These are phyloP conservation scores for Leucophora obtusa DNA, from an alignment of 2,888 invertebrate species.

Conservation along the genomic window DNA sequence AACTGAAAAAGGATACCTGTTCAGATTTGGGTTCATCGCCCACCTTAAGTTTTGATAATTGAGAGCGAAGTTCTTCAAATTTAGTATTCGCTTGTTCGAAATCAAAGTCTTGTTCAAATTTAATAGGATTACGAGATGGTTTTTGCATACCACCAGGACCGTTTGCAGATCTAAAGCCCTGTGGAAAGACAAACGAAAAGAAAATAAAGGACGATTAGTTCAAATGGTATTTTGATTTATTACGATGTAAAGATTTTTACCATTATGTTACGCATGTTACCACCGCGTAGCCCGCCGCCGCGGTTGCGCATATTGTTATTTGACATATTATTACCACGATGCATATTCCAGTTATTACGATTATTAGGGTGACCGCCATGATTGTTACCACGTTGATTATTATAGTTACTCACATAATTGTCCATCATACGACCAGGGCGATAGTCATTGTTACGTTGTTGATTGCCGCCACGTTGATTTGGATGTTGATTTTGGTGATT, in stretches of 20 bases:
- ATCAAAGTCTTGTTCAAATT: constrained; percentile 98
- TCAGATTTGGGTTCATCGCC: constrained; percentile 80
- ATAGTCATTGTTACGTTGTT: constrained; percentile 72
- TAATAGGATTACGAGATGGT: constrained; percentile 82
- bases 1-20: constrained; percentile 76
- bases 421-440: constrained; percentile 75
- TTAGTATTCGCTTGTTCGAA: constrained; percentile 99
- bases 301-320: constrained; percentile 76
- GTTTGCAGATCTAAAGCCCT: constrained; percentile 79
- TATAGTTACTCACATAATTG: constrained; percentile 73
- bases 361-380: constrained; percentile 68
- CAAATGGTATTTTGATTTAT: background rate
- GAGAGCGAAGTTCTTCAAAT: constrained; percentile 93
- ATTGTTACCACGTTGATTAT: constrained; percentile 75
- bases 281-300: constrained; percentile 75
- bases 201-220: constrained; percentile 41
- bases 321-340: constrained; percentile 72
- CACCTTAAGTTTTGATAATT: constrained; percentile 91
- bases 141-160: constrained; percentile 79
- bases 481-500: constrained; percentile 74
- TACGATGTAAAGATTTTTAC: constrained; percentile 67
- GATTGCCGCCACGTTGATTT: constrained; percentile 67
- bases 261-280: constrained; percentile 76
- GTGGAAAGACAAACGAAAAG: background rate
- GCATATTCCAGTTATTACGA: constrained; percentile 76